These are phyloP conservation scores for Sapajus apella DNA, from an alignment of 2,113 vertebrate genomes.

Conservation along the genomic window DNA sequence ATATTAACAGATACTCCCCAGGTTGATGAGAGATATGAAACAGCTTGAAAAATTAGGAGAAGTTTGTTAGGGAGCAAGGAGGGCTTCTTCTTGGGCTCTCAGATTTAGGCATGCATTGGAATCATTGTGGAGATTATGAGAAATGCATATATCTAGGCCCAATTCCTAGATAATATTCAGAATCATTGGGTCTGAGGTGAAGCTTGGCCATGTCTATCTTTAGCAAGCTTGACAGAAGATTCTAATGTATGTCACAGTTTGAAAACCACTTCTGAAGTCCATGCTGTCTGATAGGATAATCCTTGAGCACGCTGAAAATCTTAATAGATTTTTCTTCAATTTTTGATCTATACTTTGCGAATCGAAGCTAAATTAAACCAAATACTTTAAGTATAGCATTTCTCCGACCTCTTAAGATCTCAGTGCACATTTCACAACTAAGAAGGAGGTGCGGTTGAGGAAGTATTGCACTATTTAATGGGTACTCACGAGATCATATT, in stretches of 20 bases:
- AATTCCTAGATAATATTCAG: background rate
- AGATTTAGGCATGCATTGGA: background rate
- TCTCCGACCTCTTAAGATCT: background rate
- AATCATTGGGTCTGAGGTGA: background rate
- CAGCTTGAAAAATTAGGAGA: background rate
- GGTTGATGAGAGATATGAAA: background rate
- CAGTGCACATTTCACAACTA: background rate
- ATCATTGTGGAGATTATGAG: background rate
- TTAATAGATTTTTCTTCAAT: background rate
- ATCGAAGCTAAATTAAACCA: conserved; percentile 32
- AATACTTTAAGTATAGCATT: background rate
- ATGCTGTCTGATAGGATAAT: conserved; percentile 1
- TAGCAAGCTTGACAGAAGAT: background rate
- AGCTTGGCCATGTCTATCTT: conserved; percentile 23
- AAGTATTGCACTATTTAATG: background rate
- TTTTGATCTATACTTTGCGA: background rate
- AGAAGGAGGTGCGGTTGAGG: background rate
- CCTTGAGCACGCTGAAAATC: background rate
- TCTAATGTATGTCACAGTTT: background rate
- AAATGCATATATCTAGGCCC: background rate
- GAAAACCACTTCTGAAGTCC: background rate
- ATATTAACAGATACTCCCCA: background rate
- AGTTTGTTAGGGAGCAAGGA: background rate
- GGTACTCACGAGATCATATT: background rate
- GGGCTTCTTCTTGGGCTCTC: background rate